phyloP scores from a whole-genome alignment of 2,797 vertebrate species.

The Avahi laniger region DNA sequence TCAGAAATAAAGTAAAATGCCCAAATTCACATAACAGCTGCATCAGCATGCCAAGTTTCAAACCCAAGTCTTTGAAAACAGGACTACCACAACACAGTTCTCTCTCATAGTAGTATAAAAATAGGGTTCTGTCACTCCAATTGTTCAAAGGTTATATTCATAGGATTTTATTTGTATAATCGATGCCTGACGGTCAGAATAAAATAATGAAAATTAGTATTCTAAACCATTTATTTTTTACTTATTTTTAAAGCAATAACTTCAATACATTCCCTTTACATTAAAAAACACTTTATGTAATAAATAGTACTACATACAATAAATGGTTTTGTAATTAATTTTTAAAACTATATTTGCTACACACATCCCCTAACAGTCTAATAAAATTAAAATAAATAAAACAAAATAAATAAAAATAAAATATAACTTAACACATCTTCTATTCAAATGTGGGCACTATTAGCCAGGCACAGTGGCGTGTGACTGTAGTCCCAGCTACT shows the following conservation, averaged over 20 bases:
- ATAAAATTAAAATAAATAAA: neutral
- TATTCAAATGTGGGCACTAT: neutral
- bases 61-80: conserved; percentile 8
- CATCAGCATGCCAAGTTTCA: neutral
- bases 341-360: neutral
- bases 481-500: neutral
- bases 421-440: neutral
- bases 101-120: neutral
- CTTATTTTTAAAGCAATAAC: conserved; percentile 22
- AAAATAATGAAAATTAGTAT: conserved; percentile 29
- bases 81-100: neutral
- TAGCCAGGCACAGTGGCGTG: neutral
- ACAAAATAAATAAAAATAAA: neutral
- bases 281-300: conserved; percentile 22
- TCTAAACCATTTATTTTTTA: neutral
- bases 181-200: neutral
- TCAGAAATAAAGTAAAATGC: conserved; percentile 36
- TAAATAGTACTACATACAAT: neutral
- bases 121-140: neutral
- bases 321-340: neutral
- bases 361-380: neutral
- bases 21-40: neutral
- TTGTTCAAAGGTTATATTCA: neutral
- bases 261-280: conserved; percentile 5
- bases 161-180: conserved; percentile 26